phyloP scores from a whole-genome alignment of 2,888 invertebrate species.

The Pegoplata infirma region DNA sequence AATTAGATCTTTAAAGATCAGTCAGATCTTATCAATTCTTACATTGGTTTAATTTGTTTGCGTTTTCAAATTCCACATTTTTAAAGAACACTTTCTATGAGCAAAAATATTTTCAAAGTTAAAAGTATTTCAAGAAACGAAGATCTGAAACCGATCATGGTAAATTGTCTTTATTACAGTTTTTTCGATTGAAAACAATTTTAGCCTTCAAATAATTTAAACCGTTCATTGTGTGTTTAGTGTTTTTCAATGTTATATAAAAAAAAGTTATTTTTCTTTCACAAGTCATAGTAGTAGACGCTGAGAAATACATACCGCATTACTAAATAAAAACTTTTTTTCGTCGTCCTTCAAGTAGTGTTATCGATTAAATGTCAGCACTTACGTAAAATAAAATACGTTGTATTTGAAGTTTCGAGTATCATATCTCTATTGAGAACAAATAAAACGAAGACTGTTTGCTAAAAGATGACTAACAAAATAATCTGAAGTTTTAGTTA shows the following conservation, averaged over 20 bases:
- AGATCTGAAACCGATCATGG: too few relatives aligned
- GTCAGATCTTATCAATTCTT: too few relatives aligned
- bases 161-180: too few relatives aligned
- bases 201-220: too few relatives aligned
- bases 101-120: too few relatives aligned
- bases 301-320: constrained; percentile 29
- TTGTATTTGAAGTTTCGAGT: constrained; percentile 41
- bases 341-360: constrained; percentile 31
- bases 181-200: too few relatives aligned
- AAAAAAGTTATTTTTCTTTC: neutral
- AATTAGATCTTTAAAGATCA: too few relatives aligned
- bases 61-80: too few relatives aligned
- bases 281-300: neutral
- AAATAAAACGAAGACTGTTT: neutral
- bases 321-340: constrained; percentile 40
- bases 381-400: constrained; percentile 32
- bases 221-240: neutral
- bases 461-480: neutral
- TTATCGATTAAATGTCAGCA: constrained; percentile 54
- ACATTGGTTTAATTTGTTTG: too few relatives aligned
- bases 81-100: too few relatives aligned
- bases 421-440: constrained; percentile 1
- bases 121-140: too few relatives aligned
- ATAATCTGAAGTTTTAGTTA: neutral
- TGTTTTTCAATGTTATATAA: neutral